Evolutionary conservation across 2,113 vertebrate species (phyloP).

Genomic region (Peromyscus californicus): DNA sequence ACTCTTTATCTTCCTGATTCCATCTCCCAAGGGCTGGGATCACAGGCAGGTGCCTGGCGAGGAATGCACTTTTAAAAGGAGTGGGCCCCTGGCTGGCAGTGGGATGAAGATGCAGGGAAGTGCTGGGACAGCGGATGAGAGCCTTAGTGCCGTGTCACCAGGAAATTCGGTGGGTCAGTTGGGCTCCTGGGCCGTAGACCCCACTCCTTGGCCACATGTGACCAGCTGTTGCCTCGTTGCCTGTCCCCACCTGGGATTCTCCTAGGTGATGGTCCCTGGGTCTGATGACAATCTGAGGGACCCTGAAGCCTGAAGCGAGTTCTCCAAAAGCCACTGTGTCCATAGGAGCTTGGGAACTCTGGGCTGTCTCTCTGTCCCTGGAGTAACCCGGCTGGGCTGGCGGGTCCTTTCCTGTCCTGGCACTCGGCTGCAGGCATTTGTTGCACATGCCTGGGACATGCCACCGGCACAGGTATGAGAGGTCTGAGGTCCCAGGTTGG

Average conservation of each 20-base stretch:
- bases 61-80: background rate
- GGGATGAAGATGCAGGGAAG: too few species aligned
- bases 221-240: background rate
- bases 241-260: background rate
- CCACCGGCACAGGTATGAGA: background rate
- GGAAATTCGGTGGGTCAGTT: background rate
- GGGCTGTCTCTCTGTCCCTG: background rate
- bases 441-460: background rate
- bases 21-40: background rate
- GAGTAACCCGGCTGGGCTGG: background rate
- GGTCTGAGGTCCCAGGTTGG: background rate
- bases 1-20: background rate
- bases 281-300: background rate
- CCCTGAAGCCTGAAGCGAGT: background rate
- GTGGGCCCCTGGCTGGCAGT: background rate
- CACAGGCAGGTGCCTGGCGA: too few species aligned
- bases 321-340: background rate
- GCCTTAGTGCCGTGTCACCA: fast-evolving
- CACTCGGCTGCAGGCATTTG: background rate
- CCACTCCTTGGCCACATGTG: background rate
- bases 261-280: background rate
- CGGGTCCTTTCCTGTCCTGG: background rate
- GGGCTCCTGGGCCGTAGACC: background rate
- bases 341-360: background rate
- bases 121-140: background rate